Evolutionary conservation across 2,888 invertebrate species (phyloP).

Genomic region (Agrochola lychnidis): DNA sequence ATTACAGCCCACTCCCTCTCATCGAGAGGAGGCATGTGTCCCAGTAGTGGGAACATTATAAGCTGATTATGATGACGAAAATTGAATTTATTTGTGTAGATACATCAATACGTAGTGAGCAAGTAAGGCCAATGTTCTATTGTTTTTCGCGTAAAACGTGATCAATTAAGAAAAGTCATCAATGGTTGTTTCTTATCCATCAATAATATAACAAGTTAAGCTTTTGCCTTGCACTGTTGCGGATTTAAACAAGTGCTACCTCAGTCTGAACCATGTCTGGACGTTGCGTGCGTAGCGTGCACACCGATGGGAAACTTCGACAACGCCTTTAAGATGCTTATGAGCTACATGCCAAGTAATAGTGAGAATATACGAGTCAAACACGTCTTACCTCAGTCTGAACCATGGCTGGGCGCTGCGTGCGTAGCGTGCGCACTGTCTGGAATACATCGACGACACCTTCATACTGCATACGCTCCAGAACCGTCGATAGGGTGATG

Average conservation of each 20-base stretch:
- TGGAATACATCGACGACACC: conserved; percentile 99
- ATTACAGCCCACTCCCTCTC: no score
- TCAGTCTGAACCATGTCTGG: conserved; percentile 99
- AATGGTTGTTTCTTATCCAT: not conserved
- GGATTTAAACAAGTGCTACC: not conserved
- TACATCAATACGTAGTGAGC: no score
- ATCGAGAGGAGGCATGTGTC: no score
- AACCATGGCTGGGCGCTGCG: conserved; percentile 99
- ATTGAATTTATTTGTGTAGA: no score
- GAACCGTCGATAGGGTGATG: conserved; percentile 98
- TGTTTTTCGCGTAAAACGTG: not conserved
- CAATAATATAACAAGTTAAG: no score
- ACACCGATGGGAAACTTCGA: conserved; percentile 90
- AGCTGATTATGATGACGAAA: no score
- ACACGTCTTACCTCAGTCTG: conserved; percentile 96
- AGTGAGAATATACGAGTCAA: not conserved
- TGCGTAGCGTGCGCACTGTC: conserved; percentile 99
- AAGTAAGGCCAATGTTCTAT: not conserved
- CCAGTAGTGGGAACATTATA: no score
- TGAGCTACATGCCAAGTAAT: not conserved
- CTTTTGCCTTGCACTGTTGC: not conserved
- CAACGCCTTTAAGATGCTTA: no score
- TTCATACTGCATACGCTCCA: conserved; percentile 99
- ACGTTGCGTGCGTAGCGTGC: conserved; percentile 98
- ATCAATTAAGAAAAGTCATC: not conserved